These are phyloP conservation scores for Diglossa cyanea DNA, from an alignment of 2,797 vertebrate genomes.

Conservation along the genomic window DNA sequence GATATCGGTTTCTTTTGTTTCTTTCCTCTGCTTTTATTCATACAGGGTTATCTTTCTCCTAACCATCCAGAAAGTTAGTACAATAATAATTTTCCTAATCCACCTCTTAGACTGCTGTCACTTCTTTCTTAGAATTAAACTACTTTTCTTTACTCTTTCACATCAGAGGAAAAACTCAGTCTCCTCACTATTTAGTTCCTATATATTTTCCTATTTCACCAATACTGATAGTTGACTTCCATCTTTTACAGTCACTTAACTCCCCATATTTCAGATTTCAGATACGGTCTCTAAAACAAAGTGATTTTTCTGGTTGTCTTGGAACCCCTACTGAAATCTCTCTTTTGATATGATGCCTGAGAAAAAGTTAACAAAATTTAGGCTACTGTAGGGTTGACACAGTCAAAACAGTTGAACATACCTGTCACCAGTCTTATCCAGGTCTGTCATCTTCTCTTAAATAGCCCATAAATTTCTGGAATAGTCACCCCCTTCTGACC, in stretches of 20 bases:
- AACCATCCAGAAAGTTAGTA: neutral
- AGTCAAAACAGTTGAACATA: neutral
- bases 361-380: neutral
- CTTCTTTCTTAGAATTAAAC: neutral
- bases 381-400: neutral
- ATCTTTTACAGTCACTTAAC: neutral
- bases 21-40: neutral
- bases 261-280: neutral
- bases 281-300: neutral
- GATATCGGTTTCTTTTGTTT: neutral
- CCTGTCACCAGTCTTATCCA: neutral
- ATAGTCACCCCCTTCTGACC: neutral
- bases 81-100: neutral
- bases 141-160: neutral
- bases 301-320: neutral
- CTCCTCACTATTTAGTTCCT: neutral
- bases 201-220: neutral
- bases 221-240: neutral
- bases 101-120: neutral
- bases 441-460: neutral
- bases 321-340: neutral
- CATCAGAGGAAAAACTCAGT: neutral
- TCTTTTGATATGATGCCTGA: neutral
- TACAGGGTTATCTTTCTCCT: neutral
- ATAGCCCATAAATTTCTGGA: neutral